Base-by-base conservation (phyloP, 2,113 vertebrate genomes). In the Chinchilla lanigera region DNA sequence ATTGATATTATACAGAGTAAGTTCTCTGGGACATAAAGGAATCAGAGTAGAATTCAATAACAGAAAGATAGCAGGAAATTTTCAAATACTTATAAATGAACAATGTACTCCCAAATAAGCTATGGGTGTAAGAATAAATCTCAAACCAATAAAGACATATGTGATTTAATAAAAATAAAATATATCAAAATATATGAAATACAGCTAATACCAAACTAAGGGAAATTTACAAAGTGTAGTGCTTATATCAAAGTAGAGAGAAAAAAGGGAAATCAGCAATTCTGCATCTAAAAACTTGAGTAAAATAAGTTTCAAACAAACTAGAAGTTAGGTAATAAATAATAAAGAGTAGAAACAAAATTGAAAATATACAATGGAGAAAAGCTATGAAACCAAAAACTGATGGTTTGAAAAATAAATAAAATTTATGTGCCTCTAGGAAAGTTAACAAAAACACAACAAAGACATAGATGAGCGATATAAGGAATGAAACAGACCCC, bases 291-390 rank as follows among this genome's bases (percentile, higher is more conserved):
- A 30, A 89, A 35, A 44, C 7, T 47, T 30, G 6, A 44, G 3
- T 12, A 61, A 44, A 38, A 69, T 78, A 60, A 81, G 60, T 33
- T 71, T 52, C 14, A 41, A 73, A 26, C 28, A 61, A 47, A 24
- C 16, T n/a, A 30, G 69, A 47, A 33, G 44, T 78, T 41, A 78
- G 17, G 26, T 78, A 78, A 50, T 10, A 89, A 92, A 54, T 73
- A n/a, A 86, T 41, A 50, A 87, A 85, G 2, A 84, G 41, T 24
- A 95, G 50, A 89, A 89, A 41, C 9, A 93, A 58, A 89, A 89
- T 35, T 77, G 41, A 83, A 54, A 58, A 84, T 78, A 92, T 69
- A 52, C 20, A 47, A 12, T 12, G 44, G 10, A 50, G 7, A 52
- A 65, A 33, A 84, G 5, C 47, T 33, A 54, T 63, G 17, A 87